Base-by-base conservation (phyloP, 2,113 vertebrate genomes). In the Thunnus thynnus region DNA sequence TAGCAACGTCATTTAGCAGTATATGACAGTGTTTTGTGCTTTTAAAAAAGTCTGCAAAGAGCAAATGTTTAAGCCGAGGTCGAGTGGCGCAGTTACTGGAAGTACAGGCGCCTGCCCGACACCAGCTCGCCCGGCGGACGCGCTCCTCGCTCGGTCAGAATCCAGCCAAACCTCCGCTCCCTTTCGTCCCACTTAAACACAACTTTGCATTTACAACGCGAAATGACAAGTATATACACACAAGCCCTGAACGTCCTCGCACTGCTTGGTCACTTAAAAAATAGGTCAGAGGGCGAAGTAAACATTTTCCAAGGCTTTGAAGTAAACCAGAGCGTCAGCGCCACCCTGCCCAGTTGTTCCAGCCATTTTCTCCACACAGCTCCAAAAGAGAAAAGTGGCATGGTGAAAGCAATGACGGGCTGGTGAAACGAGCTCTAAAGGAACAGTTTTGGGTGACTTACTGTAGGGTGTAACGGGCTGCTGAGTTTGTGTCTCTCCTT, bases 381-480 rank as follows among this genome's bases (percentile, higher is more conserved):
- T 83, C 71, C 77, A 44, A 25, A 50, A 36, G 60, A 66, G 41
- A 73, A 88, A 81, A 91, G 84, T 87, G 87, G 17, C 76, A 57
- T 17, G n/a, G 56, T n/a, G 52, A 66, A 85, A 78, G 72, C 85
- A 64, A 54, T 57, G 82, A 52, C 84, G 75, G 66, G 54, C 36
- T 13, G 70, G 30, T 0, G 12, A 63, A 71, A 82, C 17, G 72
- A 52, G 63, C 63, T 22, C 2, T 57, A 63, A 72, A 69, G 57
- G 69, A 65, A 46, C 25, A 88, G 81, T 80, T 88, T 50, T 41
- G 72, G 7, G 69, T n/a, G 94, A 97, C 97, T 98, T 98, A 97
- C 97, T 96, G 96, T 96, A 83, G 94, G 96, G 95, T 96, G 95
- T 94, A 94, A 89, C 93, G 94, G 94, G 94, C 94, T 90, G 88